Evolutionary conservation across 2,888 invertebrate genomes (phyloP).

Genomic region (Oscheius sp.): DNA sequence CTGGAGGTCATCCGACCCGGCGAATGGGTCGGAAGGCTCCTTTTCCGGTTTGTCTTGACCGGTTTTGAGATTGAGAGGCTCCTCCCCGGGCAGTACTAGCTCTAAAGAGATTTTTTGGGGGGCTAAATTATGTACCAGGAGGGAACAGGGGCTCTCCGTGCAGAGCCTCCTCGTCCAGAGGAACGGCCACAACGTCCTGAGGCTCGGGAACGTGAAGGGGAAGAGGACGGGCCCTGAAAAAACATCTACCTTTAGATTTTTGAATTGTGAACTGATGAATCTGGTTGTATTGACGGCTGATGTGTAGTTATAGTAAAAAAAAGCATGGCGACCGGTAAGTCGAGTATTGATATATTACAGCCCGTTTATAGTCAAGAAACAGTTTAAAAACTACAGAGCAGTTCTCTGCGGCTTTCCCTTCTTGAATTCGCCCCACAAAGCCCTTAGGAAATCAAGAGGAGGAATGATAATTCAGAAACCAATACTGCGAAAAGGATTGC

Average conservation of each 20-base stretch:
- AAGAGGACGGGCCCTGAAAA: constrained; percentile 63
- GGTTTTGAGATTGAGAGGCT: constrained; percentile 14
- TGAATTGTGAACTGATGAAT: too few species aligned
- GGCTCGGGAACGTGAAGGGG: constrained; percentile 68
- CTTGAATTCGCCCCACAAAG: too few species aligned
- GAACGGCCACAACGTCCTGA: constrained; percentile 68
- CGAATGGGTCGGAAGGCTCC: constrained; percentile 50
- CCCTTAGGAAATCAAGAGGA: too few species aligned
- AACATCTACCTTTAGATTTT: neutral
- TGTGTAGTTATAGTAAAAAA: too few species aligned
- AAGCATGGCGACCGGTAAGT: too few species aligned
- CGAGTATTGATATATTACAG: too few species aligned
- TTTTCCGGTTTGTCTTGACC: constrained; percentile 39
- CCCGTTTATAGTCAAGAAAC: too few species aligned
- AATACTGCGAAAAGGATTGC: too few species aligned
- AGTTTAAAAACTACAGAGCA: too few species aligned
- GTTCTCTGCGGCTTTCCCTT: too few species aligned
- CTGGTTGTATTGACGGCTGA: too few species aligned
- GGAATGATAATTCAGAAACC: too few species aligned
- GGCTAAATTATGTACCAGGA: constrained; percentile 39
- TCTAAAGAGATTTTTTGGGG: constrained; percentile 33
- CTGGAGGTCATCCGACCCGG: constrained; percentile 11
- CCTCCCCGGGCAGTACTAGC: constrained; percentile 47
- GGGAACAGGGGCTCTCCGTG: constrained; percentile 70
- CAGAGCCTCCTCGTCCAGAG: constrained; percentile 66